Evolutionary conservation across 2,797 vertebrate genomes (phyloP).

Genomic region (Orientallactaga sibirica): DNA sequence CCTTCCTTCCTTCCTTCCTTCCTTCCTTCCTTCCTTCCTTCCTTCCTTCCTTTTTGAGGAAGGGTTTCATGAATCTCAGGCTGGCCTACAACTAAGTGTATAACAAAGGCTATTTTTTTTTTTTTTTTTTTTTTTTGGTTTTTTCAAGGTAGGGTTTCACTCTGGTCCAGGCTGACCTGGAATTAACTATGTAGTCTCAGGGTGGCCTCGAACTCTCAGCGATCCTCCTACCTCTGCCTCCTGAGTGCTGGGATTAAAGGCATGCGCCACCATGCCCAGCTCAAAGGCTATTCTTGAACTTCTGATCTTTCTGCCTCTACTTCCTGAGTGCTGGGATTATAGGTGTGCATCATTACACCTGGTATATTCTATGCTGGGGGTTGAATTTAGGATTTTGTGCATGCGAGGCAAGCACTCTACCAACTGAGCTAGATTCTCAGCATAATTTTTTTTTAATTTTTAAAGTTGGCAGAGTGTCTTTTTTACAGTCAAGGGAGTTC

Average conservation of each 20-base stretch:
- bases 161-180: too few species aligned
- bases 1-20: too few species aligned
- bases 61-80: not conserved
- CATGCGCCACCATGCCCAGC: too few species aligned
- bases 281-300: not conserved
- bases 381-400: not conserved
- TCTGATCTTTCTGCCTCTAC: not conserved
- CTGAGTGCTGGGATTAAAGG: too few species aligned
- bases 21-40: not conserved
- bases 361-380: not conserved
- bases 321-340: not conserved
- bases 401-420: not conserved
- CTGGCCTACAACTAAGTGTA: not conserved
- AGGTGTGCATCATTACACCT: too few species aligned
- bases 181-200: too few species aligned
- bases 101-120: not conserved
- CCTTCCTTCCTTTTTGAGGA: not conserved
- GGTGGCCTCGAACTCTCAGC: too few species aligned
- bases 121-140: too few species aligned
- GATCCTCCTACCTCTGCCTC: too few species aligned
- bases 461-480: not conserved
- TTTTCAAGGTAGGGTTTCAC: too few species aligned
- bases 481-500: not conserved
- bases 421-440: not conserved
- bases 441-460: not conserved